Evolutionary conservation across 2,888 invertebrate genomes (phyloP), one percentile per base, ranked within the genome.

Genomic region (Ceratothoa steindachneri): DNA sequence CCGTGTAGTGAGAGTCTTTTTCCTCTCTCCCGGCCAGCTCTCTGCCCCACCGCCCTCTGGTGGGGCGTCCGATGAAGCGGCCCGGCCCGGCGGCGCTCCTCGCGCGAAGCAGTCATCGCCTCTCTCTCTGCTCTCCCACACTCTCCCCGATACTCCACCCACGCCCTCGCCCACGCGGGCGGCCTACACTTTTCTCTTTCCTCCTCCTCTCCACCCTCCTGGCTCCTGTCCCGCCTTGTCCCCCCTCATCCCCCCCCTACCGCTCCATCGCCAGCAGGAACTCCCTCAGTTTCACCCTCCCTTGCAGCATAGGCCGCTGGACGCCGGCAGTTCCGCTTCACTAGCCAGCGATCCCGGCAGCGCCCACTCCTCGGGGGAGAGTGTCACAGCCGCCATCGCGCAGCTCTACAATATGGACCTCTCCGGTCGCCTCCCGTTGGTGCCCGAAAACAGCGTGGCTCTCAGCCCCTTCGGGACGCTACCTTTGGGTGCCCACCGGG

Each of bases 291-390:
- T 66, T 15, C 64, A 71, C 24, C 65, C 41, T 19, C 31, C 41
- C 28, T 19, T 66, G 53, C 71, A 71, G 52, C 71, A 71, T 15
- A 31, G 66, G 12, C 24, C 66, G n/a, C 60, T 9, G 30, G 53
- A 52, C 30, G 22, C 55, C n/a, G 30, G 30, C 30, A 22, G 55
- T 30, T 28, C 30, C 30, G n/a, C 70, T 27, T n/a, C 67, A 67
- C 4, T 55, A 22, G 55, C 29, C 60, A 55, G 55, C 27, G 52
- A 69, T 52, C 29, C 51, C 72, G 75, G 77, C 73, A 77, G 77
- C 52, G 77, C 72, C 22, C 77, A 77, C 69, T 77, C 77, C 19
- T 77, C 77, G 12, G 74, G 77, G 7, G 77, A 77, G 51, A 77
- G 77, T 52, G 77, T 77, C 22, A 77, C 77, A n/a, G 74, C 74